These are phyloP conservation scores for Notamacropus eugenii DNA, from an alignment of 2,797 vertebrate species.

Conservation along the genomic window DNA sequence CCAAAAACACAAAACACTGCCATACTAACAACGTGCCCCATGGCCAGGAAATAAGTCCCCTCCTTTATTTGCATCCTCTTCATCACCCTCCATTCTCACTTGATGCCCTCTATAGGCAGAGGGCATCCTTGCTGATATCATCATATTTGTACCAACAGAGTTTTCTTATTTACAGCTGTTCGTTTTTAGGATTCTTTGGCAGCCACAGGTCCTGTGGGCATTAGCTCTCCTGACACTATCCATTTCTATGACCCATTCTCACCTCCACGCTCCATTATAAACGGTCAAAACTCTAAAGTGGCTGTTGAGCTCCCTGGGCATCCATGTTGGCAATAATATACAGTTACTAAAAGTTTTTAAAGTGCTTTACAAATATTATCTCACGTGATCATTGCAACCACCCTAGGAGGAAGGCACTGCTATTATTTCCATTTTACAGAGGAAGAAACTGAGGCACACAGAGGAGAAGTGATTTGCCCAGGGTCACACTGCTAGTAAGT, in stretches of 20 bases:
- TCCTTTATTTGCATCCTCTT: neutral
- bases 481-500: neutral
- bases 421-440: conserved; percentile 17
- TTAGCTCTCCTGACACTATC: neutral
- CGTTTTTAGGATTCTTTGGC: neutral
- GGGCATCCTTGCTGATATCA: neutral
- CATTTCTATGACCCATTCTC: neutral
- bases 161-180: neutral
- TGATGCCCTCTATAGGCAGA: neutral
- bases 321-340: neutral
- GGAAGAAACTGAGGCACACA: conserved; percentile 23
- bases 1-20: neutral
- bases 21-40: neutral
- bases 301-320: neutral
- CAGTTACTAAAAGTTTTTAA: neutral
- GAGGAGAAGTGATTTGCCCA: conserved; percentile 35
- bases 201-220: neutral
- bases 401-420: neutral
- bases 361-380: neutral
- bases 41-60: neutral
- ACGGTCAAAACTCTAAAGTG: neutral
- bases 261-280: neutral
- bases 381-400: neutral
- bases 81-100: neutral
- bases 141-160: neutral